Percentiles rank a stretch among this genome's conserved stretches.
phyloP scores from a whole-genome alignment of 2,888 invertebrate genomes.

The Mesoligia furuncula region DNA sequence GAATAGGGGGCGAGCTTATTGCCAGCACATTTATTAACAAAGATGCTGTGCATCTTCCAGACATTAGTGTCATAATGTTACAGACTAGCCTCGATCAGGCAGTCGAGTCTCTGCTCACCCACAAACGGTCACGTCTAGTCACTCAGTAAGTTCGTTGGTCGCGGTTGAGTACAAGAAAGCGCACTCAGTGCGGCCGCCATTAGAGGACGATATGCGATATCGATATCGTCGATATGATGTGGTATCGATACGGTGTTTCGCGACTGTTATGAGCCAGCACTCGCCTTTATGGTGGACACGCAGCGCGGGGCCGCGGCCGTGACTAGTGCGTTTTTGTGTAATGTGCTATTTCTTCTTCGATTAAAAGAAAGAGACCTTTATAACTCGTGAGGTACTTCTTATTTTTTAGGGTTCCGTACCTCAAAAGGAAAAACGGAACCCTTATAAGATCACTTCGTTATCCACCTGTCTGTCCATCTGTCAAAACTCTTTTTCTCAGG shows the following conservation, averaged over 20 bases:
- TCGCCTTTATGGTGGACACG: conserved; percentile 16
- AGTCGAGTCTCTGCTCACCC: background rate
- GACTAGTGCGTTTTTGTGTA: background rate
- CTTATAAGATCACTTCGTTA: no score
- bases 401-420: no score
- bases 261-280: conserved; percentile 28
- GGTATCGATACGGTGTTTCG: background rate
- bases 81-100: background rate
- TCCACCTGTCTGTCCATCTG: no score
- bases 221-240: conserved; percentile 4
- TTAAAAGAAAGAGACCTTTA: conserved; percentile 4
- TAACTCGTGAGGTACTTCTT: no score
- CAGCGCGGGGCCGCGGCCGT: conserved; percentile 25
- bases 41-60: background rate
- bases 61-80: background rate
- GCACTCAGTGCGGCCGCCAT: conserved; percentile 40
- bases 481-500: no score
- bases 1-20: background rate
- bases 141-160: conserved; percentile 4
- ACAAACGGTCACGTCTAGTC: background rate
- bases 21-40: background rate
- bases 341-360: background rate
- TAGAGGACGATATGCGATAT: conserved; percentile 23
- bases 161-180: conserved; percentile 43
- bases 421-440: no score